A percentile compares a stretch with the other conserved stretches of the same genome.
Evolutionary conservation across 2,113 vertebrate genomes (phyloP).

Genomic region (Melanotaenia duboulayi): DNA sequence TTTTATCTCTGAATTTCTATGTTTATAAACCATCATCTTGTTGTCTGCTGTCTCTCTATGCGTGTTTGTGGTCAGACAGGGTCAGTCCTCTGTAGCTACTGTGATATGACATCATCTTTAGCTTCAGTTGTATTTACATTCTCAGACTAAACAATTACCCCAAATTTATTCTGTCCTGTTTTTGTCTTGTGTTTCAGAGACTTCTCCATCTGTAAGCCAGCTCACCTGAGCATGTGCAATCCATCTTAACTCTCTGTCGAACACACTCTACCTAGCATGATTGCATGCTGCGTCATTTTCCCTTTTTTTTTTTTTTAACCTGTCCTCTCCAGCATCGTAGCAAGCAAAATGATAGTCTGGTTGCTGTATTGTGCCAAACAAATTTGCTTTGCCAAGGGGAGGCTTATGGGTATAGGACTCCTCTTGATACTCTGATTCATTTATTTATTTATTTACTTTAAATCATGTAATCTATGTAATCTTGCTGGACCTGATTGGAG

Average conservation of each 20-base stretch:
- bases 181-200: conserved; percentile 8
- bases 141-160: conserved; percentile 3
- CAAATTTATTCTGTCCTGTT: background rate
- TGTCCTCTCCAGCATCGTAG: too few relatives aligned
- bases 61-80: background rate
- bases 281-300: background rate
- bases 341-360: too few relatives aligned
- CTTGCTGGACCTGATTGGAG: too few relatives aligned
- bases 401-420: too few relatives aligned
- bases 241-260: conserved; percentile 7
- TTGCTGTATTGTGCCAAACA: too few relatives aligned
- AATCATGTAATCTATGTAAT: too few relatives aligned
- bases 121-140: background rate
- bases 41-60: background rate
- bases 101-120: background rate
- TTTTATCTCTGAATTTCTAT: background rate
- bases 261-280: conserved; percentile 1
- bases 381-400: too few relatives aligned
- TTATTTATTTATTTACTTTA: too few relatives aligned
- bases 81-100: background rate
- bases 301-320: too few relatives aligned
- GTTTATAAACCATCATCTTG: background rate
- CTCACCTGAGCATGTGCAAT: conserved; percentile 1
- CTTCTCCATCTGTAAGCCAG: background rate
- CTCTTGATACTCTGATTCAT: too few relatives aligned